phyloP scores from a whole-genome alignment of 1,140 invertebrate species.

The Brachionus koreanus region DNA sequence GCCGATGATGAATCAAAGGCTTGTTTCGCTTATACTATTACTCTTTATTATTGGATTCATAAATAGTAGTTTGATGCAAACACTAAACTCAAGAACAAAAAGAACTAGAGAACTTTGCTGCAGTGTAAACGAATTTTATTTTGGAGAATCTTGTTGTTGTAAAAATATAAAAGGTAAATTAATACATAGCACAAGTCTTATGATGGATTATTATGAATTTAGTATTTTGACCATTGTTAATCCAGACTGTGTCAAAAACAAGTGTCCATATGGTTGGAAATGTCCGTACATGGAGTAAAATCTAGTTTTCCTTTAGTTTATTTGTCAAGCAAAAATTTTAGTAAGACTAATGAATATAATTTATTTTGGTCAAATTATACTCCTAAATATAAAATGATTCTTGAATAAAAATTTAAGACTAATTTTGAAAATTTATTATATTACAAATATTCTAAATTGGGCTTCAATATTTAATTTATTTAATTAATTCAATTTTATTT shows the following conservation, averaged over 20 bases:
- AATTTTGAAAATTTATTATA: too few species aligned
- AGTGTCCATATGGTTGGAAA: conserved; percentile 14
- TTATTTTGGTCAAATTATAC: too few species aligned
- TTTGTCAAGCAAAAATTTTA: neutral
- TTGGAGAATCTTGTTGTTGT: conserved; percentile 10
- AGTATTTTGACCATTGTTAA: neutral
- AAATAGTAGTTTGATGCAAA: neutral
- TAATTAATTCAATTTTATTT: too few species aligned
- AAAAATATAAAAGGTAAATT: neutral
- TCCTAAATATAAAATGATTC: too few species aligned
- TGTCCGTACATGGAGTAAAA: neutral
- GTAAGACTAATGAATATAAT: neutral
- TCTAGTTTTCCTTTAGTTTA: neutral
- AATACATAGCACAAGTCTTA: neutral
- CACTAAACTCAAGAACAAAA: neutral
- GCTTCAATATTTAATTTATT: too few species aligned
- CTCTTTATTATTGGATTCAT: neutral
- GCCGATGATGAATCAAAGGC: neutral
- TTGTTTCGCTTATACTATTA: neutral
- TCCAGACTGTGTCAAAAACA: conserved; percentile 10
- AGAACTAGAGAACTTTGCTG: neutral
- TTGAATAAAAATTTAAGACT: too few species aligned
- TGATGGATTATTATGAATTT: neutral
- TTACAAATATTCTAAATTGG: too few species aligned
- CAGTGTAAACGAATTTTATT: neutral